A percentile compares a stretch with the other conserved stretches of the same genome.
These are phyloP conservation scores for Neomicropteryx cornuta DNA, from an alignment of 1,140 invertebrate species.

Conservation along the genomic window DNA sequence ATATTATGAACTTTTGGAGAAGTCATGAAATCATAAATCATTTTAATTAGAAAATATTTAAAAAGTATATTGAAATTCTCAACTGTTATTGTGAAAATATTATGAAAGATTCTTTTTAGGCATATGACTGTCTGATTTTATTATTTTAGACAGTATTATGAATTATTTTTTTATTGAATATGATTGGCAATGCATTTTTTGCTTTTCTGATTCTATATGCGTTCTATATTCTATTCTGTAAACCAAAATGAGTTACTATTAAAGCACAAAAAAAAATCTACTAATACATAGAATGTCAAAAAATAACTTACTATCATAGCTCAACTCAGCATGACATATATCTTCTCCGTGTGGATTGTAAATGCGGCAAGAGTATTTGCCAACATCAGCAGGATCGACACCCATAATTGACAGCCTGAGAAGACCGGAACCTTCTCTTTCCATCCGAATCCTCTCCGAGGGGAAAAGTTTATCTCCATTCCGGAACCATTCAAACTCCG, in stretches of 20 bases:
- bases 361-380: slow-evolving; percentile 70
- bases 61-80: no score
- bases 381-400: slow-evolving; percentile 67
- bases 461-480: slow-evolving; percentile 69
- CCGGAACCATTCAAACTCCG: slow-evolving; percentile 60
- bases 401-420: slow-evolving; percentile 65
- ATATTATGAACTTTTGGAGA: not conserved
- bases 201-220: no score
- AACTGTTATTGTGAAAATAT: no score
- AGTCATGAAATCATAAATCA: slow-evolving; percentile 11
- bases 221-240: no score
- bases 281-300: slow-evolving; percentile 1
- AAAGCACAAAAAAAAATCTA: slow-evolving; percentile 4
- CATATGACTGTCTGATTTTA: no score
- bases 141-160: no score
- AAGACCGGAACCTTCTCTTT: slow-evolving; percentile 69
- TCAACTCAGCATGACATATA: slow-evolving; percentile 66
- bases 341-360: slow-evolving; percentile 76
- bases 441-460: slow-evolving; percentile 69
- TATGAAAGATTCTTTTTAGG: no score
- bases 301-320: slow-evolving; percentile 64
- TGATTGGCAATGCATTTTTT: no score
- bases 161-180: no score
- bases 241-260: slow-evolving; percentile 7
- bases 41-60: no score